Evolutionary conservation across 64 coral and sea anemone species (phyloP).

Genomic region (Actinia equina): DNA sequence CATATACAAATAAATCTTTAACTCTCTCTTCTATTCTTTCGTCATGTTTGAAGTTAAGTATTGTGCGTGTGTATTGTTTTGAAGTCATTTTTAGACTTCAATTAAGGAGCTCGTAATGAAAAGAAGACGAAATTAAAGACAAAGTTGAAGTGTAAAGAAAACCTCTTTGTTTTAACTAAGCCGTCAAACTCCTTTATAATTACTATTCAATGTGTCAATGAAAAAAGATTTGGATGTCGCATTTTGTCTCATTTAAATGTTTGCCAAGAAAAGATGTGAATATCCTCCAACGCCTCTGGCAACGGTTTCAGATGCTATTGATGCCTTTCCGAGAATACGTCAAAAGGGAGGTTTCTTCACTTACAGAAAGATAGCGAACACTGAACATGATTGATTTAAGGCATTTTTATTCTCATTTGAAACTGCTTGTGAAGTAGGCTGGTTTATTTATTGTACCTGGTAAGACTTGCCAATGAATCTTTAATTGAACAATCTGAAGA

Average conservation of each 20-base stretch:
- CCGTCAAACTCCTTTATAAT: conserved; percentile 2
- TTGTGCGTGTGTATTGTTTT: neutral
- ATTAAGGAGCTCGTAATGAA: neutral
- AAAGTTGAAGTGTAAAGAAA: neutral
- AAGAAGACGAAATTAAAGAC: neutral
- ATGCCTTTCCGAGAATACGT: neutral
- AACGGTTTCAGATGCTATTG: neutral
- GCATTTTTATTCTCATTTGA: neutral
- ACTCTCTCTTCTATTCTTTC: neutral
- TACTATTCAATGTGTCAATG: conserved; percentile 1
- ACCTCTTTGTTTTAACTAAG: neutral
- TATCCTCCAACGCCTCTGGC: neutral
- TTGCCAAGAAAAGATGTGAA: neutral
- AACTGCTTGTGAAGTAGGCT: neutral
- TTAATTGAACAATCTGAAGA: neutral
- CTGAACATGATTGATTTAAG: neutral
- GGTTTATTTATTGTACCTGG: neutral
- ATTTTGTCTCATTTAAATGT: neutral
- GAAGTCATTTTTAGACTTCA: neutral
- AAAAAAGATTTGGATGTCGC: neutral
- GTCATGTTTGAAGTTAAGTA: neutral
- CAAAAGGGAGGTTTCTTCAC: neutral
- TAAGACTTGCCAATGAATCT: neutral
- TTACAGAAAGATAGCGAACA: neutral
- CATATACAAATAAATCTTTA: neutral